These are phyloP conservation scores for Carassius carassius DNA, from an alignment of 2,113 vertebrate species.

Conservation along the genomic window DNA sequence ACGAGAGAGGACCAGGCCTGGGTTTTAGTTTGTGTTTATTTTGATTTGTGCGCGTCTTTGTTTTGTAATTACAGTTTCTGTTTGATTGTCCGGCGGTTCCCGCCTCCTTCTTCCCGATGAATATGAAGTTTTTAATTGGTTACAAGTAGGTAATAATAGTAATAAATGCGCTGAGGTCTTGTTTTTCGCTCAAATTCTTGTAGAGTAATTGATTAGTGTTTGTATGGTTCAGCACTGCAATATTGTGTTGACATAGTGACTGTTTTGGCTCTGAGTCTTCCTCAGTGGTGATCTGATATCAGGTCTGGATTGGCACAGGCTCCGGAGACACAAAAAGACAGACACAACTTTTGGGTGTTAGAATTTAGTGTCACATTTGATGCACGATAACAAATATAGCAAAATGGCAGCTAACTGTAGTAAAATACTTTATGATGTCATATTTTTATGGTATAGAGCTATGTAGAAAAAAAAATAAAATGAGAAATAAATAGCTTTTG, in stretches of 20 bases:
- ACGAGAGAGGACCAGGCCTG: too few species aligned
- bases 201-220: slow-evolving; percentile 27
- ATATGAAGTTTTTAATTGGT: too few species aligned
- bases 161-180: background rate
- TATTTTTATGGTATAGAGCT: background rate
- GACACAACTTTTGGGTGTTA: slow-evolving; percentile 33
- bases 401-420: too few species aligned
- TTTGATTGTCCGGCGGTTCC: too few species aligned
- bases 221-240: slow-evolving; percentile 7
- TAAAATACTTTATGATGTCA: background rate
- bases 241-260: slow-evolving; percentile 19
- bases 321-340: background rate
- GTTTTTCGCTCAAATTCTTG: slow-evolving; percentile 1
- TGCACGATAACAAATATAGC: background rate
- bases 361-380: background rate
- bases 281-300: slow-evolving; percentile 26
- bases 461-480: background rate
- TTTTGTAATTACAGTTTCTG: too few species aligned
- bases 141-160: too few species aligned
- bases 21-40: too few species aligned
- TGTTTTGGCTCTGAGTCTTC: slow-evolving; percentile 35
- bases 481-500: background rate
- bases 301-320: slow-evolving; percentile 3
- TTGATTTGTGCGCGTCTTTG: too few species aligned
- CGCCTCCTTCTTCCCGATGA: too few species aligned